Conservation (phyloP, 2,888 invertebrate genomes). For the Malacosoma neustria region DNA sequence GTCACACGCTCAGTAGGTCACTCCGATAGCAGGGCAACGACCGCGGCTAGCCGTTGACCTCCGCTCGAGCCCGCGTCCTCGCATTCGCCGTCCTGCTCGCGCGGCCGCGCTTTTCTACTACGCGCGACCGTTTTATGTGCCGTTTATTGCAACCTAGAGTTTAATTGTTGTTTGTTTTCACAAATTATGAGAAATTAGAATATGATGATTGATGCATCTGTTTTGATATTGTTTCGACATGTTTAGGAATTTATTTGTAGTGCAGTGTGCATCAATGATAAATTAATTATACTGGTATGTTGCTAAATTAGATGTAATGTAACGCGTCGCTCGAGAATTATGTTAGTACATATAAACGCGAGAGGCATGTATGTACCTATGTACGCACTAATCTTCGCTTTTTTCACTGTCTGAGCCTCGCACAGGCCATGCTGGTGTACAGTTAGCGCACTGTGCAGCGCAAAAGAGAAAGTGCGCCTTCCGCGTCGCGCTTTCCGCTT, state of each 20-base stretch:
- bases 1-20: conserved; percentile 76
- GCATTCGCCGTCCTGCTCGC: conserved; percentile 46
- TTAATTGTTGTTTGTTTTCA: conserved; percentile 37
- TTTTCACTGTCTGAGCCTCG: conserved; percentile 18
- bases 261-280: neutral
- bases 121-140: conserved; percentile 41
- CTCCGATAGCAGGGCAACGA: conserved; percentile 76
- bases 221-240: conserved; percentile 3
- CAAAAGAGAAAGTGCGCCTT: conserved; percentile 72
- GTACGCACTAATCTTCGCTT: conserved; percentile 31
- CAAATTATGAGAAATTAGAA: conserved; percentile 16
- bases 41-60: conserved; percentile 77
- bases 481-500: conserved; percentile 70
- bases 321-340: conserved; percentile 13
- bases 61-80: conserved; percentile 66
- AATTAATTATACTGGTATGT: neutral
- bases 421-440: conserved; percentile 6
- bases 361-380: conserved; percentile 10
- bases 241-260: neutral
- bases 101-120: conserved; percentile 47
- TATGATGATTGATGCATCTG: neutral
- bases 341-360: conserved; percentile 21
- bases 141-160: conserved; percentile 35
- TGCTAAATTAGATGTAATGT: neutral
- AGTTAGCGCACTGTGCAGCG: conserved; percentile 37